These are phyloP conservation scores for Tribolium freemani DNA, from an alignment of 2,888 invertebrate species.

Conservation along the genomic window DNA sequence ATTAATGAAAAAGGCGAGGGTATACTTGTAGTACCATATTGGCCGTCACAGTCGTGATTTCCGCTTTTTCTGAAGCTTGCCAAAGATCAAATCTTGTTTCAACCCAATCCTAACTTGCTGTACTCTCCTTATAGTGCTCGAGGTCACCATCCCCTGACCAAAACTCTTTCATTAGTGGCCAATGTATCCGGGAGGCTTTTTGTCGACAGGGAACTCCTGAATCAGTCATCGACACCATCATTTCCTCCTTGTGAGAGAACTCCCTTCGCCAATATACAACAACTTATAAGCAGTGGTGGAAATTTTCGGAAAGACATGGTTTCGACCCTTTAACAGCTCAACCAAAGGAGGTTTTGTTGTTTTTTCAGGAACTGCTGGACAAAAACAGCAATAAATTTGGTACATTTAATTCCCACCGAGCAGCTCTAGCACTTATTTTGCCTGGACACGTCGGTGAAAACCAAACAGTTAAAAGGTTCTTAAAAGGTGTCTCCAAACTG, in stretches of 20 bases:
- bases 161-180: too few species aligned
- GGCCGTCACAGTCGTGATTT: slow-evolving; percentile 54
- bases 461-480: slow-evolving; percentile 48
- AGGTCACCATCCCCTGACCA: not conserved
- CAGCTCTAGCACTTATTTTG: slow-evolving; percentile 52
- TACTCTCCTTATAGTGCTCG: not conserved
- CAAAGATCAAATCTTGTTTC: not conserved
- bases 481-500: slow-evolving; percentile 49
- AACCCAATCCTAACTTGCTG: not conserved
- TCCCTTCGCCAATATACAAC: not conserved
- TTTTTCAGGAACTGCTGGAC: slow-evolving; percentile 39
- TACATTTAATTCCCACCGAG: slow-evolving; percentile 51
- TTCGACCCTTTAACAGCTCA: not conserved
- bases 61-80: too few species aligned
- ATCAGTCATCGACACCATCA: not conserved
- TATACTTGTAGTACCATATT: slow-evolving; percentile 53
- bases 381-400: slow-evolving; percentile 42
- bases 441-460: slow-evolving; percentile 42
- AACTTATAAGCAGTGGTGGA: too few species aligned
- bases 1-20: slow-evolving; percentile 50
- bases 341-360: slow-evolving; percentile 29
- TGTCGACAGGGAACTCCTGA: too few species aligned
- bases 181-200: too few species aligned
- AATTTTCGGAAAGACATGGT: too few species aligned
- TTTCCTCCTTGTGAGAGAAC: too few species aligned